Conservation (phyloP, 2,888 invertebrate species). For the Tenthredo notha region DNA sequence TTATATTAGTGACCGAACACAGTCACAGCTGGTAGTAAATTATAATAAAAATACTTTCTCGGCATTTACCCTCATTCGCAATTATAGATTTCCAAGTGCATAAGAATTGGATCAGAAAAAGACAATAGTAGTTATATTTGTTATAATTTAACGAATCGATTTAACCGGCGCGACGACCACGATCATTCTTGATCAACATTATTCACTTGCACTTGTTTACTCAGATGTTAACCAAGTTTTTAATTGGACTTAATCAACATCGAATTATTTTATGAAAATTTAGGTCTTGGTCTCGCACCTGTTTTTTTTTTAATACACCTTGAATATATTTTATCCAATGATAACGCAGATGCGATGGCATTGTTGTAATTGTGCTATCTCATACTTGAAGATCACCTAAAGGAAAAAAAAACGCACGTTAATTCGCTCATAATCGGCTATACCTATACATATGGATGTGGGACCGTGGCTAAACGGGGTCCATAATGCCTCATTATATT, state of each 20-base stretch:
- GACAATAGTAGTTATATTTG: not conserved
- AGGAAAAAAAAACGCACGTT: not conserved
- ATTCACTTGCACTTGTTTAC: not conserved
- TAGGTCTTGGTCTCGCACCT: not conserved
- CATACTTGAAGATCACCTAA: not conserved
- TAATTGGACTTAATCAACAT: not conserved
- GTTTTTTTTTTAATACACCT: not conserved
- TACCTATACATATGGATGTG: not conserved
- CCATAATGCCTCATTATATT: not conserved
- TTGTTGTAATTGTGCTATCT: not conserved
- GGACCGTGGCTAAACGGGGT: not conserved
- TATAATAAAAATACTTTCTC: slow-evolving; percentile 25
- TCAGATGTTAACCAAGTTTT: not conserved
- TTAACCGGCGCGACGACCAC: not conserved
- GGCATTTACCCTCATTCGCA: not conserved
- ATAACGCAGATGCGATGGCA: not conserved
- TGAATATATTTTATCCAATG: not conserved
- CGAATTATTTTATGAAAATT: not conserved
- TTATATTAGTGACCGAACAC: not conserved
- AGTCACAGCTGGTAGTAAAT: slow-evolving; percentile 31
- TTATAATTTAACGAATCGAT: not conserved
- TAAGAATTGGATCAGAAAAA: slow-evolving; percentile 1
- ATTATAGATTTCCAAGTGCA: slow-evolving; percentile 30
- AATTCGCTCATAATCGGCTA: slow-evolving; percentile 6
- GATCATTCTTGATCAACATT: not conserved